Percentiles rank a stretch among this genome's conserved stretches.
These are phyloP conservation scores for Hylomyscus alleni DNA, from an alignment of 2,797 vertebrate species.

Conservation along the genomic window DNA sequence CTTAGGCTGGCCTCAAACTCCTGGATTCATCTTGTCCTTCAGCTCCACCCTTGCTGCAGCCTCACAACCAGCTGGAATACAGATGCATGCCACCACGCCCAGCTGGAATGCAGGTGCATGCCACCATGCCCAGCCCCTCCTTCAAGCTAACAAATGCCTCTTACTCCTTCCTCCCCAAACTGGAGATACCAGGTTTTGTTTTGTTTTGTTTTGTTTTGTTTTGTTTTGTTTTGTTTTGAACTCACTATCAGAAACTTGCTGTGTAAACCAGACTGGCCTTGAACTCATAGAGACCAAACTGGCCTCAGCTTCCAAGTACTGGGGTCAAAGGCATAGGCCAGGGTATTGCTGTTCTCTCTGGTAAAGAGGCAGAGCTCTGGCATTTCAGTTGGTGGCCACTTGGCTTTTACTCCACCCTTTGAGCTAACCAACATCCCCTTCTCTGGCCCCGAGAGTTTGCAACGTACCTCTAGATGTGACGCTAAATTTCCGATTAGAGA, in stretches of 20 bases:
- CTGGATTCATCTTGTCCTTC: not conserved
- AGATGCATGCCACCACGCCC: not conserved
- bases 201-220: too few relatives aligned
- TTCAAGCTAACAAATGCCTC: not conserved
- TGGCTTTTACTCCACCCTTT: not conserved
- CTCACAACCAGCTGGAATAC: not conserved
- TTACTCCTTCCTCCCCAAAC: not conserved
- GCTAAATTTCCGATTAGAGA: constrained; percentile 86
- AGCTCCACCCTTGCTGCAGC: not conserved
- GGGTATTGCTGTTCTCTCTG: not conserved
- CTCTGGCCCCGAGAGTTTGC: not conserved
- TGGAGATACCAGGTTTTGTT: not conserved
- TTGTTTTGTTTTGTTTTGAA: not conserved
- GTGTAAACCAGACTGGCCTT: not conserved
- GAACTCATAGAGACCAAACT: not conserved
- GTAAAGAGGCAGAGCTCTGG: not conserved
- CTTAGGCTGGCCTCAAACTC: not conserved
- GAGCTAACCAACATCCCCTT: not conserved
- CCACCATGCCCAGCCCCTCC: not conserved
- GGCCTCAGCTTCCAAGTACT: not conserved
- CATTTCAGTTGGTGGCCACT: not conserved
- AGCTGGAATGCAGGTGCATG: not conserved
- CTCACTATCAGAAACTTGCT: not conserved
- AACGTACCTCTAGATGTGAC: constrained; percentile 86
- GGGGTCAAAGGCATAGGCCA: not conserved